Percentiles rank a stretch among this genome's conserved stretches.
Conservation (phyloP, 2,888 invertebrate species). For the Herminia tarsipennalis region DNA sequence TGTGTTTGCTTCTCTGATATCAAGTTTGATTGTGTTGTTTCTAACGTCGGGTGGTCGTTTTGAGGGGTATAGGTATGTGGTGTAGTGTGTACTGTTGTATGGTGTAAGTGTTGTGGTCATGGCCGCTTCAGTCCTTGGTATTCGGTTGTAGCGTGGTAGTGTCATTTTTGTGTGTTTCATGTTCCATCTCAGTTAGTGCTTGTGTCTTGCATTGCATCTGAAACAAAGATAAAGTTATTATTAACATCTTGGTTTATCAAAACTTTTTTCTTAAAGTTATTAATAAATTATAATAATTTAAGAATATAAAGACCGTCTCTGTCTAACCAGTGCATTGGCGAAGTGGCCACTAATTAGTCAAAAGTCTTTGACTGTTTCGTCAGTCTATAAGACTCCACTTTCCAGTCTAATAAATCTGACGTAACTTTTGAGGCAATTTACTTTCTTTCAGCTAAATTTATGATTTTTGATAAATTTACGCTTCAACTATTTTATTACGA, state of each 20-base stretch:
- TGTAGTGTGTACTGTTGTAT: constrained; percentile 37
- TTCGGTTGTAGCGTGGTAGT: constrained; percentile 22
- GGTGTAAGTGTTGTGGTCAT: constrained; percentile 41
- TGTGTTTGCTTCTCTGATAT: constrained; percentile 40
- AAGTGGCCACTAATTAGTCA: too few species aligned
- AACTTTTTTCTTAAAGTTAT: too few species aligned
- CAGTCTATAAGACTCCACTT: too few species aligned
- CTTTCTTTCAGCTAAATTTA: too few species aligned
- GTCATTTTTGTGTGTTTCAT: constrained; percentile 27
- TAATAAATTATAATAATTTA: too few species aligned
- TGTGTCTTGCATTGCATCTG: constrained; percentile 38
- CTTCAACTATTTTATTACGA: too few species aligned
- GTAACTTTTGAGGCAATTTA: too few species aligned
- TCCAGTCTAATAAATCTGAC: too few species aligned
- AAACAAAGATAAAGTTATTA: constrained; percentile 32
- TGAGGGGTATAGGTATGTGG: constrained; percentile 43
- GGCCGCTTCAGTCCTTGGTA: constrained; percentile 25
- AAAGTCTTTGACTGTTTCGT: too few species aligned
- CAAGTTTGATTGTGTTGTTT: constrained; percentile 38
- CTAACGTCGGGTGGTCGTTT: constrained; percentile 40
- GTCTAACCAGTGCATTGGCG: too few species aligned
- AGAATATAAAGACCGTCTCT: too few species aligned
- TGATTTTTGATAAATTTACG: too few species aligned
- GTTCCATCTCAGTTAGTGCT: constrained; percentile 33
- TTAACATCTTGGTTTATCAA: neutral